Evolutionary conservation across 2,113 vertebrate species (phyloP).

Genomic region (Montifringilla adamsi): DNA sequence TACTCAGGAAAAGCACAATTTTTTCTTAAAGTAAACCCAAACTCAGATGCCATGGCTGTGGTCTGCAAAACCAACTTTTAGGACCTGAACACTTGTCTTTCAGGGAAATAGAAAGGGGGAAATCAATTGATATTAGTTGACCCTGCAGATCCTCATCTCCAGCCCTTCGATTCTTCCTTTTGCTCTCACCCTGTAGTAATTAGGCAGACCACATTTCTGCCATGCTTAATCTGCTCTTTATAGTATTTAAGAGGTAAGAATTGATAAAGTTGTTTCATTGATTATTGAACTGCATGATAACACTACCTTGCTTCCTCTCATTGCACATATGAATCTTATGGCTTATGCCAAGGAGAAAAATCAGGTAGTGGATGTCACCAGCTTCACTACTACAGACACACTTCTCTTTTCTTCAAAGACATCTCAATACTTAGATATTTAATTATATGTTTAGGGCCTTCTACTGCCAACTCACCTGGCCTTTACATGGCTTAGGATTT

Average conservation of each 20-base stretch:
- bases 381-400: neutral
- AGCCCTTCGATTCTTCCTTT: neutral
- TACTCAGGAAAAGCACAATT: rapidly evolving
- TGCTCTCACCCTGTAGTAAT: neutral
- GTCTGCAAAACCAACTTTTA: neutral
- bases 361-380: neutral
- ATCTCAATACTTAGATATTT: neutral
- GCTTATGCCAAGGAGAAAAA: neutral
- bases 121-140: neutral
- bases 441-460: neutral
- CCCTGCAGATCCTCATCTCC: neutral
- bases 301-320: neutral
- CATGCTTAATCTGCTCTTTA: neutral
- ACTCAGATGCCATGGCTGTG: neutral
- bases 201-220: neutral
- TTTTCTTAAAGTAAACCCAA: neutral
- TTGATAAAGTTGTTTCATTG: neutral
- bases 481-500: neutral
- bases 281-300: neutral
- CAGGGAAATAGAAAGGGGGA: neutral
- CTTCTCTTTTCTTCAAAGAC: neutral
- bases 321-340: neutral
- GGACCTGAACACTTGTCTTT: neutral
- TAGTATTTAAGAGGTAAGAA: neutral
- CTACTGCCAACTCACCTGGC: neutral